Conservation (phyloP, 53 echinoderm and acorn worm genomes). For the Mesocentrotus franciscanus region DNA sequence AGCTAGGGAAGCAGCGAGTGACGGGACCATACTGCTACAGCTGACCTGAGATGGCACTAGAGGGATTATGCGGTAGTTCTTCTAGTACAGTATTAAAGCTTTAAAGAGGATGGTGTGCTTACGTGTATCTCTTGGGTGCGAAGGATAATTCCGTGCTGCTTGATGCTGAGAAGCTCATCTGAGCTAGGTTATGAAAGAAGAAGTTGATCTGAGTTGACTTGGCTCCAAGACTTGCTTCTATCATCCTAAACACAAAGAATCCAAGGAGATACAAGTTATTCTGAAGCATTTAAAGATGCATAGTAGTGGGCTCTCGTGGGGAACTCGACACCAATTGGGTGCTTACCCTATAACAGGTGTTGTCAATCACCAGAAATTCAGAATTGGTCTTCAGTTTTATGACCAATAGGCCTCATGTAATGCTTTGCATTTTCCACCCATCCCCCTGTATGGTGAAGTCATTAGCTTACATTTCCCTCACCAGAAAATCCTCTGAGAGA, state of each 20-base stretch:
- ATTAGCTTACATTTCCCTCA: not conserved
- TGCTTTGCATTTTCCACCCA: not conserved
- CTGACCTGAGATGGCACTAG: too few relatives aligned
- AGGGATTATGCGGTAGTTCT: too few relatives aligned
- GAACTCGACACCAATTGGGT: too few relatives aligned
- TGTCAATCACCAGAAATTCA: too few relatives aligned
- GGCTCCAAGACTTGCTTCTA: conserved; percentile 96
- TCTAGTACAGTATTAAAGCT: too few relatives aligned
- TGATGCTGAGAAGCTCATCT: conserved; percentile 87
- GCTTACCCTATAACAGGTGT: too few relatives aligned
- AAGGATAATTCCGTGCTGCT: conserved; percentile 89
- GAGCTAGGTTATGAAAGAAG: conserved; percentile 99
- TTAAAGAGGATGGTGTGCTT: not conserved
- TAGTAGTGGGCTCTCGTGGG: too few relatives aligned
- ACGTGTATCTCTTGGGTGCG: conserved; percentile 97
- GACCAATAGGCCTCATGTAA: too few relatives aligned
- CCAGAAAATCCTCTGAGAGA: too few relatives aligned
- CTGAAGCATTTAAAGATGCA: not conserved
- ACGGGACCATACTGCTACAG: too few relatives aligned
- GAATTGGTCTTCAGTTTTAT: too few relatives aligned
- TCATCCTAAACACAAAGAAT: conserved; percentile 68
- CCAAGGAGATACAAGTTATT: not conserved
- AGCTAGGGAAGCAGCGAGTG: too few relatives aligned
- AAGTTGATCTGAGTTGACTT: conserved; percentile 98
- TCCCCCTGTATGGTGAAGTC: not conserved